Conservation (phyloP, 1,140 invertebrate genomes). For the Penaeus japonicus region DNA sequence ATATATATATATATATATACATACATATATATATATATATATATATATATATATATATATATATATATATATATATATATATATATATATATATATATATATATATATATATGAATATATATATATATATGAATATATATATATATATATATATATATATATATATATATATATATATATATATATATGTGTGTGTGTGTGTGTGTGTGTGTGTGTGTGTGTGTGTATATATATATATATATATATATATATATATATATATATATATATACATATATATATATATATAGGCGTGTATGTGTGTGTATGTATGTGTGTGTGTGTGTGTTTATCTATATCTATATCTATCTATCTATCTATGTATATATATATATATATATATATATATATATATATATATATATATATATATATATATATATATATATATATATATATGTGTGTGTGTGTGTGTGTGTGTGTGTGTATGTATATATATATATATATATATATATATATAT, state of each 20-base stretch:
- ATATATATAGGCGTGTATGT: background rate
- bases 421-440: background rate
- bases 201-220: background rate
- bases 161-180: constrained; percentile 2
- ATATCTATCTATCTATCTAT: background rate
- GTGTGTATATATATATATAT: background rate
- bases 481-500: constrained; percentile 12
- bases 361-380: background rate
- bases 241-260: constrained; percentile 12
- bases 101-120: background rate
- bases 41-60: too few species aligned
- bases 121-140: background rate
- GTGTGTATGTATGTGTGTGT: background rate
- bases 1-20: too few species aligned
- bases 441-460: background rate
- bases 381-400: background rate
- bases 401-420: constrained; percentile 2
- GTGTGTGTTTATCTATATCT: background rate
- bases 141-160: background rate
- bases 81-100: background rate
- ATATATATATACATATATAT: background rate
- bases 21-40: too few species aligned
- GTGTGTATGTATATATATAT: background rate
- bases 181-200: background rate
- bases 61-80: background rate